Evolutionary conservation across 2,113 vertebrate genomes (phyloP).

Genomic region (Cairina moschata): DNA sequence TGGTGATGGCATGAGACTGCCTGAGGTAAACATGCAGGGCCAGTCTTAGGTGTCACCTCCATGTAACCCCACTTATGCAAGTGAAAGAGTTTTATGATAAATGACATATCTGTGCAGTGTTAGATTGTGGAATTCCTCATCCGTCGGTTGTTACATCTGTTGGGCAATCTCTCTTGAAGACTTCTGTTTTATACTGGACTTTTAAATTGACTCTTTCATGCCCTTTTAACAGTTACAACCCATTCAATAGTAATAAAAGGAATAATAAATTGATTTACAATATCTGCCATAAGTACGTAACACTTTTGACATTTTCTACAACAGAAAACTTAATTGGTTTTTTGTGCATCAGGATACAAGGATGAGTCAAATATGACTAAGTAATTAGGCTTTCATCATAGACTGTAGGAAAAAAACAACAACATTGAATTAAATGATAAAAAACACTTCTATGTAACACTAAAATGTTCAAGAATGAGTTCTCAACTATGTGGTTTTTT

Average conservation of each 20-base stretch:
- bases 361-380: neutral
- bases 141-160: neutral
- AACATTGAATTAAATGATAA: slow-evolving; percentile 2
- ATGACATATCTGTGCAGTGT: neutral
- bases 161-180: neutral
- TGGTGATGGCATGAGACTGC: neutral
- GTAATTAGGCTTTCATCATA: slow-evolving; percentile 12
- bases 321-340: neutral
- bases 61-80: neutral
- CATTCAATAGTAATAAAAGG: slow-evolving; percentile 2
- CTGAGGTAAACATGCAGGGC: neutral
- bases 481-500: neutral
- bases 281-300: neutral
- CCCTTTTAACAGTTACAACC: neutral
- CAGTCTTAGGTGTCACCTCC: neutral
- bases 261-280: slow-evolving; percentile 12
- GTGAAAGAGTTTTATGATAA: neutral
- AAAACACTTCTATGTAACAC: neutral
- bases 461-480: neutral
- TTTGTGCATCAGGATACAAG: neutral
- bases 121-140: neutral
- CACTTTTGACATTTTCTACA: neutral
- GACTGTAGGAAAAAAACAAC: neutral
- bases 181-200: neutral
- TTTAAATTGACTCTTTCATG: neutral